Conservation (phyloP, 1,140 invertebrate species). For the Stegodyphus mimosarum region DNA sequence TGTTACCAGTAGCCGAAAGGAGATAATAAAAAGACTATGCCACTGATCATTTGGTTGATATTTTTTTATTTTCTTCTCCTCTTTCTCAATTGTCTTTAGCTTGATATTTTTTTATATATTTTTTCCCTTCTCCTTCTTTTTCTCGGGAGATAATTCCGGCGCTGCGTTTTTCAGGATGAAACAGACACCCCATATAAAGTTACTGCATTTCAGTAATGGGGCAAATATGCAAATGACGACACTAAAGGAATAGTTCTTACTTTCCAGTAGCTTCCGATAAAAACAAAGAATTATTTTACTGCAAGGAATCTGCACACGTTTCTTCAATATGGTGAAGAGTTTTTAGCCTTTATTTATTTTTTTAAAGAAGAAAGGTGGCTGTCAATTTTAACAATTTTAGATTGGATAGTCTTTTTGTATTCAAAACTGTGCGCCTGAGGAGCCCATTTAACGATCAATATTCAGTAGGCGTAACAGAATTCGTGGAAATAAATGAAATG, state of each 20-base stretch:
- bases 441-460: too few relatives aligned
- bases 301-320: too few relatives aligned
- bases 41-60: conserved; percentile 48
- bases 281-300: too few relatives aligned
- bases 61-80: conserved; percentile 33
- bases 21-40: conserved; percentile 59
- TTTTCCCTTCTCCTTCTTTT: conserved; percentile 28
- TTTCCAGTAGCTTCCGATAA: neutral
- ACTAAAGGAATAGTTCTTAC: conserved; percentile 26
- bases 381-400: too few relatives aligned
- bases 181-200: conserved; percentile 39
- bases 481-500: too few relatives aligned
- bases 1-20: conserved; percentile 59
- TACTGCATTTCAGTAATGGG: conserved; percentile 48
- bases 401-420: too few relatives aligned
- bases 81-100: conserved; percentile 31
- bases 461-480: too few relatives aligned
- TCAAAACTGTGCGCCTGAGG: too few relatives aligned
- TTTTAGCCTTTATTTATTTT: too few relatives aligned
- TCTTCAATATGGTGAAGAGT: too few relatives aligned
- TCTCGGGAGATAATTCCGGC: conserved; percentile 44
- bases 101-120: conserved; percentile 29
- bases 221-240: conserved; percentile 56
- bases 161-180: conserved; percentile 27
- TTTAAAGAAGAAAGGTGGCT: too few relatives aligned